These are phyloP conservation scores for Dilophus febrilis DNA, from an alignment of 2,888 invertebrate genomes.

Conservation along the genomic window DNA sequence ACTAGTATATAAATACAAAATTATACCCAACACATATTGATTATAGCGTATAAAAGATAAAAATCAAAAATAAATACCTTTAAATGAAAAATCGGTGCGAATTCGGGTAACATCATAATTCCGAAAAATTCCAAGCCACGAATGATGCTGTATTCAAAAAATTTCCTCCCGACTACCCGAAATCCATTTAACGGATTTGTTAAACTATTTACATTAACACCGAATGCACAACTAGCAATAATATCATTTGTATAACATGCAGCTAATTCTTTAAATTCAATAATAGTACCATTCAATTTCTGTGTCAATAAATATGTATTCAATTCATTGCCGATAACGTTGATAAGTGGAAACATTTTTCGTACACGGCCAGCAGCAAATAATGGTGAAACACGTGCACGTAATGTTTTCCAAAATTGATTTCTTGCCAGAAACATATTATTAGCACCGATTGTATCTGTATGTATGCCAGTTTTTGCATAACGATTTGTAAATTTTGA, in stretches of 20 bases:
- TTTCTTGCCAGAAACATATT: constrained; percentile 31
- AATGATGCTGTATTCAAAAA: constrained; percentile 14
- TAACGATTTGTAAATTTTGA: constrained; percentile 26
- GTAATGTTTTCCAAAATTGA: constrained; percentile 28
- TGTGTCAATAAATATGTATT: constrained; percentile 6
- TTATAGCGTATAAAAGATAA: too few species aligned
- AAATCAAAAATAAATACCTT: constrained; percentile 11
- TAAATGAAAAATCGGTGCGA: constrained; percentile 16
- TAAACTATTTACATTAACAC: constrained; percentile 22
- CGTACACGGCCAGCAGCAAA: constrained; percentile 30
- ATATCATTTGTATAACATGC: constrained; percentile 23
- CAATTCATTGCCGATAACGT: constrained; percentile 15
- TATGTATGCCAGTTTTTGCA: constrained; percentile 16
- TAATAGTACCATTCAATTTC: constrained; percentile 16
- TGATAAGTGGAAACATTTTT: constrained; percentile 25
- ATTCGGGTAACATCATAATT: constrained; percentile 22
- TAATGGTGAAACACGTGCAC: constrained; percentile 30
- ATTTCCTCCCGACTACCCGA: constrained; percentile 16
- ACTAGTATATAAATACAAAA: too few species aligned
- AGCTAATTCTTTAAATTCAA: constrained; percentile 21
- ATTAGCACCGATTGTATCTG: constrained; percentile 25
- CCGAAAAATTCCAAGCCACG: constrained; percentile 19
- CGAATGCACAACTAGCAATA: constrained; percentile 25
- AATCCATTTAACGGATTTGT: constrained; percentile 22
- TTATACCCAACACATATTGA: too few species aligned